Conservation (phyloP, 2,797 vertebrate species). For the Falco novaeseelandiae region DNA sequence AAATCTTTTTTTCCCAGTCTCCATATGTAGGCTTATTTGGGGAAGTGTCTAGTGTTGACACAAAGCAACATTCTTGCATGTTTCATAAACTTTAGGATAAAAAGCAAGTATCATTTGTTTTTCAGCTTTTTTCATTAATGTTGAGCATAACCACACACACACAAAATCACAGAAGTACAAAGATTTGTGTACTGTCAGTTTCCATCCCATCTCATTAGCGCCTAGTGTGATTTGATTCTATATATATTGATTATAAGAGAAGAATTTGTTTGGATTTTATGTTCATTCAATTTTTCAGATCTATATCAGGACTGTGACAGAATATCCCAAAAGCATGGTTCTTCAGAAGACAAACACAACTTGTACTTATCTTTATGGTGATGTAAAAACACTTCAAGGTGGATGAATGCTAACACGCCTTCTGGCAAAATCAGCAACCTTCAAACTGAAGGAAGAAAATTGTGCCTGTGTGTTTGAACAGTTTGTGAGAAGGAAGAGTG, state of each 20-base stretch:
- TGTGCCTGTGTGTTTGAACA: background rate
- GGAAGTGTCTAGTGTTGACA: background rate
- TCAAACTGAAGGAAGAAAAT: background rate
- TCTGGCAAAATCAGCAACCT: conserved; percentile 29
- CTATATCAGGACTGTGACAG: background rate
- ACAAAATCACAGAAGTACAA: background rate
- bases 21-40: background rate
- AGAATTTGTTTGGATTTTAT: background rate
- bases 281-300: background rate
- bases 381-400: conserved; percentile 15
- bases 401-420: background rate
- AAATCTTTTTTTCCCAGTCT: background rate
- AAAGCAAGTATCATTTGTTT: conserved; percentile 7
- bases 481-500: background rate
- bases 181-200: background rate
- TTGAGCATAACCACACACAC: background rate
- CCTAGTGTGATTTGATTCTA: background rate
- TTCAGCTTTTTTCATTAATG: background rate
- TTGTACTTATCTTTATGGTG: background rate
- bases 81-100: background rate
- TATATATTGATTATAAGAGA: background rate
- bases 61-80: background rate
- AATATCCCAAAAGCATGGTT: background rate
- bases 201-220: background rate
- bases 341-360: background rate